Base-by-base conservation (phyloP, 2,888 invertebrate species). In the Lasioglossum villosulum region DNA sequence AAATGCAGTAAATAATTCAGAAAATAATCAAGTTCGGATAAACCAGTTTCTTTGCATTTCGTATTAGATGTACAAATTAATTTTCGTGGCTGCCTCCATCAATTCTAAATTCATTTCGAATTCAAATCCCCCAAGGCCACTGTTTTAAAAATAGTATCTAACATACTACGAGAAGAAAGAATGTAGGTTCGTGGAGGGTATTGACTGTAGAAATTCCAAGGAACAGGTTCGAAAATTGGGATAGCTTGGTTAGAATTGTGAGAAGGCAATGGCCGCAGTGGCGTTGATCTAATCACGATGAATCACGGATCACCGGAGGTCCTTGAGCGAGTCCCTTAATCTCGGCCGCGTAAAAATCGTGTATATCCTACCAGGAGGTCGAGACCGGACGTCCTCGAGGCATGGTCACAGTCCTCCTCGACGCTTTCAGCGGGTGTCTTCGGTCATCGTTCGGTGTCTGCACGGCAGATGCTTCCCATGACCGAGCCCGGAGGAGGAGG, bases 341-440 rank as follows among this genome's bases (percentile, higher is more conserved):
- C 68, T 37, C 37, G n/a, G 12, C 34, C 23, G 34, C 52, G 2
- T 14, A 30, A 59, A 39, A 37, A 71, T 70, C 66, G 37, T 30
- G 42, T 0, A 59, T 72, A 77, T 68, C 56, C 37, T 70, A 84
- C 84, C 84, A 84, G 77, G 78, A 78, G 68, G 84, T 48, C 56
- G 84, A 77, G 77, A 74, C 73, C 23, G 45, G 68, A 59, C 77
- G 68, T 78, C 74, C 39, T n/a, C 59, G 84, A 59, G 23, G 23
- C 83, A 77, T 48, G 34, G 56, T 68, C 23, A 23, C 34, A 70
- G 39, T 71, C 74, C 74, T 30, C 14, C 16, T 42, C 27, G 42
- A 30, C 10, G 48, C 23, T n/a, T 19, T 72, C 45, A 72, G 45
- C 30, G 42, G 45, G 42, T 73, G 34, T 52, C 16, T n/a, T 42